Base-by-base conservation (phyloP, 1,140 invertebrate genomes). In the Pectinophora gossypiella region DNA sequence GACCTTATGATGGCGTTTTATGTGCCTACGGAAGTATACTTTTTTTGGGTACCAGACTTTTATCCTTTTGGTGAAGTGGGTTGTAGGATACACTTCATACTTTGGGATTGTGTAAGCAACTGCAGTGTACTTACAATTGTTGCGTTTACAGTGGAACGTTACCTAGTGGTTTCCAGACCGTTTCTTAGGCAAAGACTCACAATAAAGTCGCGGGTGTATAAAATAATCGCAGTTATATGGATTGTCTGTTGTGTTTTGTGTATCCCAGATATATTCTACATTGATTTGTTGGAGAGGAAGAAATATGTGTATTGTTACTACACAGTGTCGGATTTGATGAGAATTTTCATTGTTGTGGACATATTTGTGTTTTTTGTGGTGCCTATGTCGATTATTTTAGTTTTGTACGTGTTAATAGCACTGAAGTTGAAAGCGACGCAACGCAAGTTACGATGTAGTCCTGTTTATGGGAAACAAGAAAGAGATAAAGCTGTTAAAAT, bases 141-240 rank as follows among this genome's bases (percentile, higher is more conserved):
- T 0, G 95, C 96, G 1, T 99, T 99, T 85, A 99, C 97, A 0
- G 91, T 98, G 4, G 98, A 99, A 79, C 89, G 98, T 42, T 99
- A 98, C 80, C 91, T 98, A 16, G 97, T 96, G 12, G 98, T 99
- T 60, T 98, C 97, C 81, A 94, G 97, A 76, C 97, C 97, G 0
- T 94, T 98, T 59, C 88, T 95, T 62, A 93, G 95, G 0, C 96
- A 97, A 72, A 96, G 94, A 1, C 94, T 96, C 89, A 95, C 94
- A 0, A 95, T 94, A 48, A 76, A 94, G 2, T 93, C 91, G 6
- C 84, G 94, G 46, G 93, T 93, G 0, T 88, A 94, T 0, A 91
- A 92, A 54, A 92, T 92, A 54, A 92, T 95, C 9, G 77, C 94
- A 7, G 88, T 83, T 1, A 92, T 95, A 64, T 95, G 94, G 94